Base-by-base conservation (phyloP, 2,797 vertebrate genomes). In the Heliangelus exortis region DNA sequence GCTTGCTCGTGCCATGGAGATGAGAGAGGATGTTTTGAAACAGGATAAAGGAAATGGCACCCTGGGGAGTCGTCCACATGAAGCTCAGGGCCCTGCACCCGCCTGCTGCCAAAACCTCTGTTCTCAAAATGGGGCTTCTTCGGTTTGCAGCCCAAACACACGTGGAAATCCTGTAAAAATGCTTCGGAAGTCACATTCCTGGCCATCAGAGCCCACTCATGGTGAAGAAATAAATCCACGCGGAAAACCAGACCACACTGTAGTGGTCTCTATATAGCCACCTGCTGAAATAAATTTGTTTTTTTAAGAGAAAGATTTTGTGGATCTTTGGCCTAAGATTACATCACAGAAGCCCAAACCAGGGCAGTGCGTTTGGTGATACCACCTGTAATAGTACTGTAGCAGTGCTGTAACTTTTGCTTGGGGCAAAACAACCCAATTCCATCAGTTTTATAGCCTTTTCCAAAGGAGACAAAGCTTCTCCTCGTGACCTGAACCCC, bases 1-100 rank as follows among this genome's bases (percentile, higher is more conserved):
- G 99, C 96, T 99, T 47, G 99, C 98, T 16, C 98, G 97, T 26
- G 97, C 97, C 6, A 93, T 98, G 25, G 98, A 99, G 94, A 97
- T 96, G 48, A 98, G 98, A 87, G 97, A 98, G 79, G 96, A 77
- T 36, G 93, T 95, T 47, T 79, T 97, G 72, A 96, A 84, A 29
- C 47, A 75, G 14, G 90, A 55, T 5, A 72, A 50, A 43, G 93
- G 83, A 45, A 68, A 50, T 7, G 25, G 23, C 34, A 6, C 19
- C 22, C 21, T 66, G 31, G 51, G 29, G 61, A 57, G 9, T 3
- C 2, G 4, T 34, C 53, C 65, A 19, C 21, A 48, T 2, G 18
- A 81, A 59, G 54, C 85, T 34, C 26, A 31, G 45, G 48, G 86
- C 45, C 67, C 77, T 25, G 1, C 17, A 21, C 50, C 12, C 8